Evolutionary conservation across 2,797 vertebrate genomes (phyloP).

Genomic region (Crocodylus rhombifer): DNA sequence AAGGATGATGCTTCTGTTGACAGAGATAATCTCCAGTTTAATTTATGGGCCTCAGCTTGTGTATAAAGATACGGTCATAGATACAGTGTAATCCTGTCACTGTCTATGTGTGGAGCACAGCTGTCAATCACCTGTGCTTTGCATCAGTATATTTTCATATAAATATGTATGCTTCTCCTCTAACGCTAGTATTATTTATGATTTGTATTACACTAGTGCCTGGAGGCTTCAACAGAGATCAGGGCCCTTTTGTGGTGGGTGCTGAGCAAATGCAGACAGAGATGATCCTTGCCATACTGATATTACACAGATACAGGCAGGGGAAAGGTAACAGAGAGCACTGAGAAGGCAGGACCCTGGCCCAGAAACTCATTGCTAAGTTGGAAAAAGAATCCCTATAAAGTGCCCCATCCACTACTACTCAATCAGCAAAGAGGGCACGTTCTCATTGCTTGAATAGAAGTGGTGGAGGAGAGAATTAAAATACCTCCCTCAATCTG

Average conservation of each 20-base stretch:
- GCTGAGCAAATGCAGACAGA: neutral
- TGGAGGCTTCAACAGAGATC: conserved; percentile 2
- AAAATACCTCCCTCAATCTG: neutral
- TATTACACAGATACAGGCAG: neutral
- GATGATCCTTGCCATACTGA: neutral
- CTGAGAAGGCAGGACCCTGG: neutral
- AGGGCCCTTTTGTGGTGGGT: neutral
- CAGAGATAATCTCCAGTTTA: neutral
- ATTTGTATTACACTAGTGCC: conserved; percentile 29
- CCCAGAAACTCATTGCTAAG: neutral
- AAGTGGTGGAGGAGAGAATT: neutral
- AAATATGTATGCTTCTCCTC: conserved; percentile 52
- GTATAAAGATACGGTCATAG: neutral
- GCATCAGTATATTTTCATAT: conserved; percentile 48
- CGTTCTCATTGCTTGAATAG: neutral
- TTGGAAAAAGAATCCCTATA: neutral
- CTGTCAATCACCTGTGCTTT: conserved; percentile 48
- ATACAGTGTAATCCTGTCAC: neutral
- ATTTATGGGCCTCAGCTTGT: neutral
- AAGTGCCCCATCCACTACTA: neutral
- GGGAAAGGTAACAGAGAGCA: neutral
- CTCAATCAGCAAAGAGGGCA: accelerated
- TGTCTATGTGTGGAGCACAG: neutral
- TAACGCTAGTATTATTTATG: conserved; percentile 54
- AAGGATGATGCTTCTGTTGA: accelerated